These are phyloP conservation scores for Cancer borealis DNA, from an alignment of 2,888 invertebrate species.

Conservation along the genomic window DNA sequence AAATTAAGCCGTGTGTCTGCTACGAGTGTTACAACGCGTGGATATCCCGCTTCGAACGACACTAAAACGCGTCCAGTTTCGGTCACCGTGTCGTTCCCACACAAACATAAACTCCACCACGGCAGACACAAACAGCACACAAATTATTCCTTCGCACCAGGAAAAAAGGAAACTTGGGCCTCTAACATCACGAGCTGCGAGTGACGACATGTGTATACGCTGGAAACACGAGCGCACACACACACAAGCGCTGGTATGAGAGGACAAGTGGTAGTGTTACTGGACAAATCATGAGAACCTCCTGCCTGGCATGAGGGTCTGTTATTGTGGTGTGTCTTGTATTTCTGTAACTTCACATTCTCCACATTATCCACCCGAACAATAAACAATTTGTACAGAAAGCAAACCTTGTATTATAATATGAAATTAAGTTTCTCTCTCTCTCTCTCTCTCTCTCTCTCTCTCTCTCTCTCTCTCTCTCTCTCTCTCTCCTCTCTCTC, in stretches of 20 bases:
- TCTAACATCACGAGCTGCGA: background rate
- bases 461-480: constrained; percentile 46
- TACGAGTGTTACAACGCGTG: constrained; percentile 8
- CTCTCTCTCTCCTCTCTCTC: constrained; percentile 51
- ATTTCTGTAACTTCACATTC: background rate
- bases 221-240: background rate
- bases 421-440: background rate
- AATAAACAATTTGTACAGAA: background rate
- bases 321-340: background rate
- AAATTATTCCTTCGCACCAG: constrained; percentile 16
- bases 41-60: constrained; percentile 31
- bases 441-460: constrained; percentile 50
- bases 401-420: background rate
- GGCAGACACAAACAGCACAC: constrained; percentile 30
- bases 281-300: background rate
- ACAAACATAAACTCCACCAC: background rate
- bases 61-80: constrained; percentile 34
- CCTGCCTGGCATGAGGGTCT: background rate
- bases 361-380: background rate
- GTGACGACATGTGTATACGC: background rate
- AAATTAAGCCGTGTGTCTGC: constrained; percentile 17
- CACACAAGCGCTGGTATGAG: background rate
- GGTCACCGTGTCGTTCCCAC: background rate
- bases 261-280: background rate
- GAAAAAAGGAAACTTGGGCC: background rate